These are phyloP conservation scores for Coregonus ussuriensis DNA, from an alignment of 2,797 vertebrate species.

Conservation along the genomic window DNA sequence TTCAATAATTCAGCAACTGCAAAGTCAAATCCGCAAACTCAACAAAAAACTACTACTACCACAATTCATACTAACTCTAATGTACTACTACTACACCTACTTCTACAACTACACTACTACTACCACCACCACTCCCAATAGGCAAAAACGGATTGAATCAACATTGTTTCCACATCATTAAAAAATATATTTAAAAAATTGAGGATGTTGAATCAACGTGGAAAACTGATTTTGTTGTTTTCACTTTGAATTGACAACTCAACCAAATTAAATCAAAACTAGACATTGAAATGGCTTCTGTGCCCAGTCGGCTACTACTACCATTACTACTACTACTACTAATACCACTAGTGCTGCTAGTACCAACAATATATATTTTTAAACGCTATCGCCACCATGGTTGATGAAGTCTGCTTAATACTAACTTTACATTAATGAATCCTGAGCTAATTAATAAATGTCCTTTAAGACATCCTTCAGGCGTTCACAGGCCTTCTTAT, in stretches of 20 bases:
- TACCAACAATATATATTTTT: slow-evolving; percentile 28
- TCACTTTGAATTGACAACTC: too few species aligned
- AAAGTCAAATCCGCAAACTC: slow-evolving; percentile 14
- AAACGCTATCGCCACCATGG: slow-evolving; percentile 41
- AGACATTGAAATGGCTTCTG: too few species aligned
- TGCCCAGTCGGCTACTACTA: too few species aligned
- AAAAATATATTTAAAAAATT: too few species aligned
- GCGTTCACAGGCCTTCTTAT: slow-evolving; percentile 50
- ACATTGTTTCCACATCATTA: too few species aligned
- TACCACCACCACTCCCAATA: too few species aligned
- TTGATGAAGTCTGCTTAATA: slow-evolving; percentile 67
- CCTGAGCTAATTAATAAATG: slow-evolving; percentile 71
- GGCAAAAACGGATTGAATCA: too few species aligned
- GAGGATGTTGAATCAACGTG: too few species aligned
- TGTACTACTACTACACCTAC: background rate
- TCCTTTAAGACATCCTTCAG: slow-evolving; percentile 69
- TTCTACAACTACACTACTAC: too few species aligned
- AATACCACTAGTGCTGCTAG: slow-evolving; percentile 21
- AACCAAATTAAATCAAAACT: too few species aligned
- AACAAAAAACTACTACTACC: slow-evolving; percentile 10
- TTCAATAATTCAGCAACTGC: slow-evolving; percentile 27
- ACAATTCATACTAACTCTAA: background rate
- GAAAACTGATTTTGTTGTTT: too few species aligned
- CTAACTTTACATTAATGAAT: slow-evolving; percentile 68
- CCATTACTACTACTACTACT: too few species aligned